Evolutionary conservation across 2,888 invertebrate species (phyloP).

Genomic region (Lasioglossum pauxillum): DNA sequence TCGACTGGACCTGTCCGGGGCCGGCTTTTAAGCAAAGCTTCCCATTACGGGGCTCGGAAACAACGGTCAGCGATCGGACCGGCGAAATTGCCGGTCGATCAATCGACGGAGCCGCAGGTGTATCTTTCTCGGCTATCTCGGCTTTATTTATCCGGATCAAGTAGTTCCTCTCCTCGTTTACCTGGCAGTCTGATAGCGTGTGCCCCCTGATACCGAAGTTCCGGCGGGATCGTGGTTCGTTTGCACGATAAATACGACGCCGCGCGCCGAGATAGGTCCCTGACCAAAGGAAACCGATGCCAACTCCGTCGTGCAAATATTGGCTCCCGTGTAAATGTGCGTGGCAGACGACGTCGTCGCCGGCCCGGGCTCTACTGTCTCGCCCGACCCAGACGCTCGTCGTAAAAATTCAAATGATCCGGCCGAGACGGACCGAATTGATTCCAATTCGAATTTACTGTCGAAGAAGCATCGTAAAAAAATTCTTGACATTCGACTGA

Average conservation of each 20-base stretch:
- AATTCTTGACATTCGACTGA: not conserved
- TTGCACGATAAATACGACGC: slow-evolving; percentile 69
- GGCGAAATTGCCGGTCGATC: slow-evolving; percentile 37
- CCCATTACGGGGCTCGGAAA: not conserved
- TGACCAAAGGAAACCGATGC: slow-evolving; percentile 66
- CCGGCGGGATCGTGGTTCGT: slow-evolving; percentile 52
- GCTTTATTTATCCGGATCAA: slow-evolving; percentile 56
- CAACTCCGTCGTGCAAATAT: slow-evolving; percentile 64
- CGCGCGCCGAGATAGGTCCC: slow-evolving; percentile 37
- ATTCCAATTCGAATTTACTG: not conserved
- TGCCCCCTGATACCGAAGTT: slow-evolving; percentile 34
- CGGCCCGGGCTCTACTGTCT: not conserved
- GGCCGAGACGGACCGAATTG: not conserved
- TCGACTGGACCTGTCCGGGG: not conserved
- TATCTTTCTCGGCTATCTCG: slow-evolving; percentile 44
- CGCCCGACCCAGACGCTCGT: not conserved
- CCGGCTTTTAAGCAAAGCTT: slow-evolving; percentile 7
- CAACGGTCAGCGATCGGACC: slow-evolving; percentile 19
- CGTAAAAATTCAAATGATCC: slow-evolving; percentile 3
- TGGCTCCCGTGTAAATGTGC: slow-evolving; percentile 60
- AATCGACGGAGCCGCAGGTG: slow-evolving; percentile 21
- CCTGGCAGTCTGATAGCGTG: slow-evolving; percentile 25
- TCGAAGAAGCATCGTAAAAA: not conserved
- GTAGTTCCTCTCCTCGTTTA: slow-evolving; percentile 29
- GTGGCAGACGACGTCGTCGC: slow-evolving; percentile 11